Percentiles rank a stretch among this genome's conserved stretches.
Conservation (phyloP, 2,797 vertebrate genomes). For the Alexandromys oeconomus region DNA sequence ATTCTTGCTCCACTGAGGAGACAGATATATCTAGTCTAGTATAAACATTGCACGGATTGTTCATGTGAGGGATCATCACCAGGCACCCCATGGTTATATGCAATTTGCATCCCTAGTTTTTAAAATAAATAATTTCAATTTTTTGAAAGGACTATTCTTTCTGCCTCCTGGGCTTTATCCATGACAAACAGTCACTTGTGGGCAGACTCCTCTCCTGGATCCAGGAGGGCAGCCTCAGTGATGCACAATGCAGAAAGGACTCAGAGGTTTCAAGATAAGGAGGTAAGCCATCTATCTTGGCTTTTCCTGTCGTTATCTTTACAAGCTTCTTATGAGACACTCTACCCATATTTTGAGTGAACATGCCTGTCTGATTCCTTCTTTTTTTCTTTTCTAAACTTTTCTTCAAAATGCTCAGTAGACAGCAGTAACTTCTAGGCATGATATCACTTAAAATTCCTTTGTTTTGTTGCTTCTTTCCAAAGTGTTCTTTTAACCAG, state of each 20-base stretch:
- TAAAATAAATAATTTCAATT: background rate
- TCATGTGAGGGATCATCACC: background rate
- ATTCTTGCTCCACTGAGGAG: background rate
- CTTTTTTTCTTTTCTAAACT: background rate
- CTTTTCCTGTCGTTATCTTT: conserved; percentile 45
- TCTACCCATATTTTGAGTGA: conserved; percentile 43
- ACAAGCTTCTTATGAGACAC: conserved; percentile 26
- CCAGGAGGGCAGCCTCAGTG: background rate
- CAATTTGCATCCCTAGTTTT: background rate
- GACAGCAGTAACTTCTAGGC: background rate
- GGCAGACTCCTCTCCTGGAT: background rate
- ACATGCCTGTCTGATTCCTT: background rate
- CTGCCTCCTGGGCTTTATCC: background rate
- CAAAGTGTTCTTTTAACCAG: background rate
- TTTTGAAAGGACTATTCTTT: background rate
- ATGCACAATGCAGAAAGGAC: background rate
- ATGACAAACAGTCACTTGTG: background rate
- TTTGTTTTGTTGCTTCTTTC: background rate
- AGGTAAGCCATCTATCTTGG: background rate
- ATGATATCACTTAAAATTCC: background rate
- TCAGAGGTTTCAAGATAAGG: background rate
- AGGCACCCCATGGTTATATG: background rate
- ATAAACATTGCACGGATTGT: background rate
- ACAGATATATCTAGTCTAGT: background rate
- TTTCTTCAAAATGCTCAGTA: background rate